phyloP scores from a whole-genome alignment of 2,797 vertebrate genomes.

The Brachyrhaphis roseni region DNA sequence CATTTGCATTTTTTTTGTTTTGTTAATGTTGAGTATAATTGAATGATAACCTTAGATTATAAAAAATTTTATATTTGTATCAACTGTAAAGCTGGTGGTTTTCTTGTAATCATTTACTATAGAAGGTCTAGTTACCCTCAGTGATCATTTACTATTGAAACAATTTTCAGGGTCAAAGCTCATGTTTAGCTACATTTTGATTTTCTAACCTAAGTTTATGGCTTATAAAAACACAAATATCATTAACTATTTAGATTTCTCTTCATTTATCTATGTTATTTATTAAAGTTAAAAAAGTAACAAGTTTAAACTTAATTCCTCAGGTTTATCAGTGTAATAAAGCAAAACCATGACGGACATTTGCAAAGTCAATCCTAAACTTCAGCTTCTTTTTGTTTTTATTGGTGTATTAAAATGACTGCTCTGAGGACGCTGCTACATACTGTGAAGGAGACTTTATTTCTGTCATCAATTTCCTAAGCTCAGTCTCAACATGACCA shows the following conservation, averaged over 20 bases:
- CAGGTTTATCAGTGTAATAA: not conserved
- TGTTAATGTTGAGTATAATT: not conserved
- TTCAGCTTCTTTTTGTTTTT: not conserved
- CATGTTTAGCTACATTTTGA: not conserved
- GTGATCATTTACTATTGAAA: not conserved
- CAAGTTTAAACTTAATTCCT: not conserved
- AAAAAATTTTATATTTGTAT: not conserved
- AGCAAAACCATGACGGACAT: not conserved
- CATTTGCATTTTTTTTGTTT: conserved; percentile 1
- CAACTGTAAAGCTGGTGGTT: not conserved
- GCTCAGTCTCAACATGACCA: not conserved
- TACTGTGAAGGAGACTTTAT: not conserved
- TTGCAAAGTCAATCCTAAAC: not conserved
- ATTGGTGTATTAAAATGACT: not conserved
- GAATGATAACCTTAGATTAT: not conserved
- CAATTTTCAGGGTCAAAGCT: not conserved
- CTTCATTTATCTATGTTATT: not conserved
- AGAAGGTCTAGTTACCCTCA: not conserved
- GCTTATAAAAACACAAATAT: not conserved
- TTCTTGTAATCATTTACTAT: not conserved
- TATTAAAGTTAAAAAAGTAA: not conserved
- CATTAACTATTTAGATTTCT: not conserved
- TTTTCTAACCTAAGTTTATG: not conserved
- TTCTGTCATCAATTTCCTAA: not conserved
- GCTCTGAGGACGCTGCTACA: not conserved